Evolutionary conservation across 2,113 vertebrate genomes (phyloP).

Genomic region (Uria lomvia): DNA sequence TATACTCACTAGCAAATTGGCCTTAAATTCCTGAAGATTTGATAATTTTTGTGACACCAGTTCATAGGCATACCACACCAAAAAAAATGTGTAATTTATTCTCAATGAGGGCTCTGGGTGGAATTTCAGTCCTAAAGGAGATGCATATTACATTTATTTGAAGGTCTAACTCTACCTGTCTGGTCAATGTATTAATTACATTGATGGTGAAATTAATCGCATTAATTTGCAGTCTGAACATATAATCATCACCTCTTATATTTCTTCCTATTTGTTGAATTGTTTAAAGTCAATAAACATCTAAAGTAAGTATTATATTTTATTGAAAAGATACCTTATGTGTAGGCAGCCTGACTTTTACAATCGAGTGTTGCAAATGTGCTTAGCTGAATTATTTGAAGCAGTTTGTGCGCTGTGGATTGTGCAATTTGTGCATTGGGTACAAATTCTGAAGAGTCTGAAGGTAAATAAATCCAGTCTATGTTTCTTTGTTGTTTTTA

Average conservation of each 20-base stretch:
- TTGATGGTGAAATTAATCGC: not conserved
- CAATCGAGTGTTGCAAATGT: not conserved
- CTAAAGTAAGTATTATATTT: not conserved
- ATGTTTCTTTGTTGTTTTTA: not conserved
- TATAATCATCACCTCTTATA: not conserved
- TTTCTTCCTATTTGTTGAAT: not conserved
- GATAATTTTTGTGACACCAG: not conserved
- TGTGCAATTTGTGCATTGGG: not conserved
- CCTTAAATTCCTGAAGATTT: not conserved
- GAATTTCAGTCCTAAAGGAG: not conserved
- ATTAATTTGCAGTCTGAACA: not conserved
- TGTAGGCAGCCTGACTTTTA: not conserved
- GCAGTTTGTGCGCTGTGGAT: not conserved
- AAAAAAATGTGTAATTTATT: not conserved
- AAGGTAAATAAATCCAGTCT: not conserved
- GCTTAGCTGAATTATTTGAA: not conserved
- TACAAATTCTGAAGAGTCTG: not conserved
- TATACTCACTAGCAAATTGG: not conserved
- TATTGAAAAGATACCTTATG: not conserved
- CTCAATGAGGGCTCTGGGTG: not conserved
- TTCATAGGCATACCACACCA: not conserved
- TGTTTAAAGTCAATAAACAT: not conserved
- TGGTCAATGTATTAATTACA: not conserved
- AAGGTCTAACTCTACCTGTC: not conserved
- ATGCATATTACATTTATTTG: not conserved